Conservation (phyloP, 2,113 vertebrate genomes). For the Chrysemys picta region DNA sequence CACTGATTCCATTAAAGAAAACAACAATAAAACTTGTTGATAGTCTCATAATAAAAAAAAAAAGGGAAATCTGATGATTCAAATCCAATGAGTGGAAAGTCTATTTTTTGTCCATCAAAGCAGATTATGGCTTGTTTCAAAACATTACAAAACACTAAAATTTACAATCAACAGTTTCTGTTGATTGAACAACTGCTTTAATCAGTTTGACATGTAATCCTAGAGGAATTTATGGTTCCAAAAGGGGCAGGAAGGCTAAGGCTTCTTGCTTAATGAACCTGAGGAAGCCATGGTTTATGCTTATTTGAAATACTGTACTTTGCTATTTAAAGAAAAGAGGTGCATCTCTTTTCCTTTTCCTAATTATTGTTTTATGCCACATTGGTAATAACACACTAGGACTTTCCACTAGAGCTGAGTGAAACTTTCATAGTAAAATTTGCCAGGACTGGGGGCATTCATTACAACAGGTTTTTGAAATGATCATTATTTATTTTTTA, state of each 20-base stretch:
- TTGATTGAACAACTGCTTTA: constrained; percentile 59
- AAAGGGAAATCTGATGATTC: background rate
- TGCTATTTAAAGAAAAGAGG: constrained; percentile 29
- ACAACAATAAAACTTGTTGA: background rate
- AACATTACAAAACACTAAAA: constrained; percentile 58
- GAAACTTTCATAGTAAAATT: background rate
- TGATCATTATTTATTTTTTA: background rate
- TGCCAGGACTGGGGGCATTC: background rate
- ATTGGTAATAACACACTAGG: background rate
- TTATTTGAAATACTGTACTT: constrained; percentile 21
- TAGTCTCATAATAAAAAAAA: constrained; percentile 4
- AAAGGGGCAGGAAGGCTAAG: constrained; percentile 37
- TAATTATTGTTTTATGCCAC: background rate
- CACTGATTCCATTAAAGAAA: background rate
- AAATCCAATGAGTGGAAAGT: background rate
- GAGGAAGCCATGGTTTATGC: background rate
- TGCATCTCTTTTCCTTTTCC: background rate
- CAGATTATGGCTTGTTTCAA: constrained; percentile 37
- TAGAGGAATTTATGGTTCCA: constrained; percentile 54
- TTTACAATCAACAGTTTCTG: constrained; percentile 42
- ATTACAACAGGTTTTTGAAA: background rate
- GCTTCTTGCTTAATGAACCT: constrained; percentile 56
- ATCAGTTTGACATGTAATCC: constrained; percentile 40
- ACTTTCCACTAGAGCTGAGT: background rate
- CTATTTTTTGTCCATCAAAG: constrained; percentile 36